A percentile compares a stretch with the other conserved stretches of the same genome.
phyloP scores from a whole-genome alignment of 1,140 invertebrate genomes.

The Solenopsis invicta region DNA sequence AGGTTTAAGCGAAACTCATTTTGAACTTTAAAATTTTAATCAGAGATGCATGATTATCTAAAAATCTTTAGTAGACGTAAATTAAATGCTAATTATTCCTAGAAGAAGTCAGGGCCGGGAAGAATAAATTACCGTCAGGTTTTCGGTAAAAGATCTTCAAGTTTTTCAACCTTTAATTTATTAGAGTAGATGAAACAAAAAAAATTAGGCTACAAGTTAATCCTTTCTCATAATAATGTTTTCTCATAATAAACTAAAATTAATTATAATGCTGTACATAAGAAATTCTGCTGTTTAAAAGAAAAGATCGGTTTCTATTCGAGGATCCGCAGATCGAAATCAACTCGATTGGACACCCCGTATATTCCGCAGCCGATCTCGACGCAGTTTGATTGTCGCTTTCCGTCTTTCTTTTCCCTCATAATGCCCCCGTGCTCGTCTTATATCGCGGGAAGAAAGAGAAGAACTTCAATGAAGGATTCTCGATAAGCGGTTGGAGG shows the following conservation, averaged over 20 bases:
- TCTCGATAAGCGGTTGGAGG: conserved; percentile 43
- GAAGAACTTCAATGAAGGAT: conserved; percentile 18
- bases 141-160: not conserved
- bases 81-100: too few species aligned
- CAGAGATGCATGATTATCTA: too few species aligned
- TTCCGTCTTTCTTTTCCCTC: conserved; percentile 24
- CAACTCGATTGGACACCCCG: not conserved
- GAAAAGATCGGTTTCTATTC: not conserved
- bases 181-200: not conserved
- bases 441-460: conserved; percentile 22
- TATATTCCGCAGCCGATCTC: conserved; percentile 13
- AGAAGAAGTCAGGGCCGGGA: too few species aligned
- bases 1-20: too few species aligned
- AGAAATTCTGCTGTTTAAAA: not conserved
- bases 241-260: not conserved
- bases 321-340: not conserved
- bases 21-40: too few species aligned
- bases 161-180: not conserved
- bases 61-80: too few species aligned
- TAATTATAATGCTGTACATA: not conserved
- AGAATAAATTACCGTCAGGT: too few species aligned
- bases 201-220: not conserved
- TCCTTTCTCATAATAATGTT: not conserved
- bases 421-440: conserved; percentile 37
- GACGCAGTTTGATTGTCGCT: conserved; percentile 15